Evolutionary conservation across 2,113 vertebrate genomes (phyloP), one percentile per base, ranked within the genome.

Genomic region (Crypturellus undulatus): DNA sequence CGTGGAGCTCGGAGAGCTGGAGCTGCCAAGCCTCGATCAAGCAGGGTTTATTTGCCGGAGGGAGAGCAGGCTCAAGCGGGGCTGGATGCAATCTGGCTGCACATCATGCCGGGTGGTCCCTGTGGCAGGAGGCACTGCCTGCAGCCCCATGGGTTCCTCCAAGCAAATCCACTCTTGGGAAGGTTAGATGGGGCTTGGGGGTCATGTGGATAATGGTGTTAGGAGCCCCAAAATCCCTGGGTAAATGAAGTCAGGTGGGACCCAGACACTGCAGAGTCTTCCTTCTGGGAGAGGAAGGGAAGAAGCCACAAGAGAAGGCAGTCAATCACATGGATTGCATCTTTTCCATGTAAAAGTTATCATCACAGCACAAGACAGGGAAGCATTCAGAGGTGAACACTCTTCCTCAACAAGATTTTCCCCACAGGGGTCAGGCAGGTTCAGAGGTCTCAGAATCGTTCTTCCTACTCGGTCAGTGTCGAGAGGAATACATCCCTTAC

Each of bases 81-180:
- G 32, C 60, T 72, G 20, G 34, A 17, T 84, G 73, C 40, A 52
- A 9, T 54, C 81, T 59, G 17, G 32, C 24, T 20, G 3, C 0
- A 0, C n/a, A 26, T 32, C 1, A 0, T 19, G 71, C 32, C 2
- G 1, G 26, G 25, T 60, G 24, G 34, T 84, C 43, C 69, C 30
- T 0, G 0, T n/a, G 79, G 69, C 52, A 34, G 0, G 1, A 68
- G 52, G 25, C 25, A 72, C 63, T 72, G 36, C 85, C 84, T 58
- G 1, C 40, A 84, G 58, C 54, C 70, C 65, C 2, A 2, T 56
- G 42, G 63, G 28, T 49, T 26, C 79, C 42, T 60, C 25, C 42
- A 1, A 75, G 47, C 16, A 76, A 47, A 71, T 62, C 30, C 21
- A 13, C 36, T 71, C 32, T 47, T 58, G 21, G 12, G 52, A 89